Conservation (phyloP, 1,140 invertebrate genomes). For the Heliconius hewitsoni region DNA sequence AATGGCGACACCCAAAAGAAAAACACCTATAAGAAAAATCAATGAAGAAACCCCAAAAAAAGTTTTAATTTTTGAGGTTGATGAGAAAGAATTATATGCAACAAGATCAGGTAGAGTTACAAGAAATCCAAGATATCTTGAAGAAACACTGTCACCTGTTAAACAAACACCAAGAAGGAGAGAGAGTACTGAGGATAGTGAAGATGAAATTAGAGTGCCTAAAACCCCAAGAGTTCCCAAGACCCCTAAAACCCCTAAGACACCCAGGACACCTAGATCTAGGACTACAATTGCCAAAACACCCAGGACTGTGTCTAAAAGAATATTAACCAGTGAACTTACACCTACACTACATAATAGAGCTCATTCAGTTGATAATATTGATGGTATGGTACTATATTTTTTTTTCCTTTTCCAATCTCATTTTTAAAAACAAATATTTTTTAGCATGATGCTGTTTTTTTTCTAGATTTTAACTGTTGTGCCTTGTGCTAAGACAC, state of each 20-base stretch:
- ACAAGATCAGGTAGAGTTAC: slow-evolving; percentile 55
- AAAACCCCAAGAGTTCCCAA: slow-evolving; percentile 48
- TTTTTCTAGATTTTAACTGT: no score
- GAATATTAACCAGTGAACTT: slow-evolving; percentile 65
- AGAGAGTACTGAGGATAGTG: slow-evolving; percentile 53
- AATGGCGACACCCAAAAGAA: slow-evolving; percentile 62
- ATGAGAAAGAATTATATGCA: slow-evolving; percentile 50
- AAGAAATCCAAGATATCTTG: slow-evolving; percentile 53
- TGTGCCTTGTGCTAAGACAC: no score
- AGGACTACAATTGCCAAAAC: slow-evolving; percentile 32
- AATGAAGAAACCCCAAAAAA: slow-evolving; percentile 67
- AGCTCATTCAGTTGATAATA: slow-evolving; percentile 67
- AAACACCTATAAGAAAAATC: slow-evolving; percentile 51
- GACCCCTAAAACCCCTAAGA: slow-evolving; percentile 40
- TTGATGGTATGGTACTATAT: slow-evolving; percentile 68
- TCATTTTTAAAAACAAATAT: no score
- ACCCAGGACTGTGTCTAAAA: slow-evolving; percentile 61
- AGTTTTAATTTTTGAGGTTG: slow-evolving; percentile 62
- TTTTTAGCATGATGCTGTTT: no score
- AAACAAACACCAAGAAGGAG: slow-evolving; percentile 60
- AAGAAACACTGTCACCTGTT: slow-evolving; percentile 60
- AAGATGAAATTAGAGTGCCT: slow-evolving; percentile 62
- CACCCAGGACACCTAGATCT: slow-evolving; percentile 58
- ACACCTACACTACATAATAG: slow-evolving; percentile 70
- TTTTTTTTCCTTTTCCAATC: no score